Conservation (phyloP, 2,888 invertebrate species). For the Autographa pulchrina region DNA sequence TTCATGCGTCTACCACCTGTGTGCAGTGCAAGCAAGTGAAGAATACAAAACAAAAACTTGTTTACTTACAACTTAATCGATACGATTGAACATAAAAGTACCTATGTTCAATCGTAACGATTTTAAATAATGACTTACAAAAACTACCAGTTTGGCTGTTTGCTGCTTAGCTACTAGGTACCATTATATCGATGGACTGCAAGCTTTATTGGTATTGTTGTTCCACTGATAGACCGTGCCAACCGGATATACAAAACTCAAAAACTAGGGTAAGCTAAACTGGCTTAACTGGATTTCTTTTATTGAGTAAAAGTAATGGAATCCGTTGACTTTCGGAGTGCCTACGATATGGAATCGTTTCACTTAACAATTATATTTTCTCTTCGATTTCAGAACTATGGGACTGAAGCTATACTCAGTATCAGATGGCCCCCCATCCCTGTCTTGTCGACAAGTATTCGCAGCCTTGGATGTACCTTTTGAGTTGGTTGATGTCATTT, state of each 20-base stretch:
- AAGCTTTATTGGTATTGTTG: neutral
- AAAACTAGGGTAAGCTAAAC: neutral
- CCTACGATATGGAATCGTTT: neutral
- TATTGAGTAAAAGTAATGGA: neutral
- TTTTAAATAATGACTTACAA: too few species aligned
- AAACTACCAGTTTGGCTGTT: too few species aligned
- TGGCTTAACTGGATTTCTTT: neutral
- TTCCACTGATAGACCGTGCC: neutral
- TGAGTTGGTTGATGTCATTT: slow-evolving; percentile 92
- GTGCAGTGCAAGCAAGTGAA: too few species aligned
- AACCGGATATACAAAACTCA: neutral
- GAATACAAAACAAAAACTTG: too few species aligned
- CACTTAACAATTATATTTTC: neutral
- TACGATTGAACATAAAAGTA: too few species aligned
- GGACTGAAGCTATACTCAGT: slow-evolving; percentile 92
- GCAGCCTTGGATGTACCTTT: slow-evolving; percentile 91
- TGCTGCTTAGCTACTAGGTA: too few species aligned
- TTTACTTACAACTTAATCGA: too few species aligned
- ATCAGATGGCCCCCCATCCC: slow-evolving; percentile 94
- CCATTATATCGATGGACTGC: neutral
- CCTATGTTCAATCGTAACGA: too few species aligned
- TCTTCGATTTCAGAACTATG: slow-evolving; percentile 65
- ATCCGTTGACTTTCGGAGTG: neutral
- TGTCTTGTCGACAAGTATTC: slow-evolving; percentile 92
- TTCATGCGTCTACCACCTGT: too few species aligned